A percentile compares a stretch with the other conserved stretches of the same genome.
Conservation (phyloP, 2,797 vertebrate species). For the Carduelis carduelis region DNA sequence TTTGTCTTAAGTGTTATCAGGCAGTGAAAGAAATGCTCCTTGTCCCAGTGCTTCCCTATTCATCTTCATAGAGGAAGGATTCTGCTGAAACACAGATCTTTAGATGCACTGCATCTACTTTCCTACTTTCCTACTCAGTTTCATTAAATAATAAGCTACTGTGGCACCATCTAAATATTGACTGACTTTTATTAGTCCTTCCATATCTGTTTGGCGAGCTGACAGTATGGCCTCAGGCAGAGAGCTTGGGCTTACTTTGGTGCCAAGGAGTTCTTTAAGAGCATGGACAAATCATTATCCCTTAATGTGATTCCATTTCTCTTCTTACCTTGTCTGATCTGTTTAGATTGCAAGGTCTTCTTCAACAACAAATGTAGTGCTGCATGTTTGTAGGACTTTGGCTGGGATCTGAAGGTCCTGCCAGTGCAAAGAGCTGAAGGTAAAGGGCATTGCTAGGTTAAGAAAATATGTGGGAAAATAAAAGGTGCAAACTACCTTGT, state of each 20-base stretch:
- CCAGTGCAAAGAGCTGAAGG: not conserved
- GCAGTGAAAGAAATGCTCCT: not conserved
- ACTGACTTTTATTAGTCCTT: constrained; percentile 59
- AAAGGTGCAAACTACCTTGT: not conserved
- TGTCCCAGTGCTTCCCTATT: not conserved
- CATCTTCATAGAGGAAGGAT: constrained; percentile 28
- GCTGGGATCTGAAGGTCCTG: not conserved
- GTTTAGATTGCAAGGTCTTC: constrained; percentile 37
- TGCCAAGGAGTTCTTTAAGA: constrained; percentile 58
- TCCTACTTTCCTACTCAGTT: not conserved
- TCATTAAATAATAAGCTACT: constrained; percentile 63
- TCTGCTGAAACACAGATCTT: constrained; percentile 52
- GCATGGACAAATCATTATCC: constrained; percentile 44
- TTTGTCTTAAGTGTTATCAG: constrained; percentile 32
- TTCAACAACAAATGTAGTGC: not conserved
- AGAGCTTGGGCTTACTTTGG: constrained; percentile 13
- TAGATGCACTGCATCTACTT: not conserved
- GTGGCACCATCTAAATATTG: constrained; percentile 60
- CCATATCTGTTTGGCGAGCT: constrained; percentile 49
- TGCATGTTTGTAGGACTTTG: not conserved
- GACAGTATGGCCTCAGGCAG: constrained; percentile 25
- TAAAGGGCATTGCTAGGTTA: not conserved
- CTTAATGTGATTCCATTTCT: constrained; percentile 57
- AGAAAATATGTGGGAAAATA: not conserved
- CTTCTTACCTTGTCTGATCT: constrained; percentile 44